Base-by-base conservation (phyloP, 1,140 invertebrate genomes). In the Phortica variegata region DNA sequence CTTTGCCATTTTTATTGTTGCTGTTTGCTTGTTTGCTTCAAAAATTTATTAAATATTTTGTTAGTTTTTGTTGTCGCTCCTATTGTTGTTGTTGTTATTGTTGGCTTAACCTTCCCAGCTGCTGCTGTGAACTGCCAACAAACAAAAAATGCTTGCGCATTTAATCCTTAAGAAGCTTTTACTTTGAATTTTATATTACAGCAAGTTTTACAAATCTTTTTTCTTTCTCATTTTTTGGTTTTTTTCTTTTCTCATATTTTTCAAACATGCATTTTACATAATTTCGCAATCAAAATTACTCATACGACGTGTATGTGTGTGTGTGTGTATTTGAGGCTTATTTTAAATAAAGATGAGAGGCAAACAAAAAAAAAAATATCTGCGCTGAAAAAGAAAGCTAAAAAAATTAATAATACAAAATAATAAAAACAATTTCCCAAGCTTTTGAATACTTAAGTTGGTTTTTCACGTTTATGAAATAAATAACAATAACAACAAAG, bases 111-210 rank as follows among this genome's bases (percentile, higher is more conserved):
- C 23, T 26, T 26, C 10, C 23, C 23, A 26, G 10, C 5, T 26
- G 23, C 10, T 26, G 5, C 10, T 26, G 10, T 26, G n/a, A n/a
- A n/a, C n/a, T n/a, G n/a, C n/a, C n/a, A n/a, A 13, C 8, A 8
- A 8, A 34, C 8, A 34, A 58, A 69, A 68, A 68, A 65, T 65
- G 63, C 63, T 68, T 57, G 62, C 63, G 61, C 60, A 59, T 61
- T 66, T 66, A 68, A 66, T 68, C 63, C 63, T 55, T 68, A 68
- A 66, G 63, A 47, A 66, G 63, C 63, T 63, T 61, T 68, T 68
- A 63, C 56, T 57, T 68, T 44, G 60, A 61, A 66, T 68, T 68
- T 66, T 68, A 60, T 43, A 51, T 49, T 47, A 41, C 21, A 49
- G 29, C 20, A 36, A 36, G 41, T 19, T n/a, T 58, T 49, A 21